Percentiles rank a stretch among this genome's conserved stretches.
Conservation (phyloP, 2,797 vertebrate genomes). For the Pangasius larnaudii region DNA sequence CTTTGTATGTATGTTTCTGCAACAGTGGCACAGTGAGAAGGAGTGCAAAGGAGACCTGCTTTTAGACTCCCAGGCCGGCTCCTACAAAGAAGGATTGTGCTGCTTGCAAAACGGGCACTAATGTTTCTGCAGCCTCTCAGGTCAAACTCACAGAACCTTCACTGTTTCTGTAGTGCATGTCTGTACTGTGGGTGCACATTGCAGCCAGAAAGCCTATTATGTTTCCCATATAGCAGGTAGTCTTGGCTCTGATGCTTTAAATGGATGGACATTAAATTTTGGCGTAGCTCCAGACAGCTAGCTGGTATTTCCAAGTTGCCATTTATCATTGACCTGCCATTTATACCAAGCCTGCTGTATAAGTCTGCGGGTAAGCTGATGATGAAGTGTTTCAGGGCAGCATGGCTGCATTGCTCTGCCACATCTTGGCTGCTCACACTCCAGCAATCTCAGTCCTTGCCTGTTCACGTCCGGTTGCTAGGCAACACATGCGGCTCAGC, state of each 20-base stretch:
- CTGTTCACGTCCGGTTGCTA: constrained; percentile 64
- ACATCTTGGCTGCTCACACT: constrained; percentile 34
- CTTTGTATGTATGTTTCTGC: background rate
- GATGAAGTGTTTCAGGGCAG: constrained; percentile 46
- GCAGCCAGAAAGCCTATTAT: constrained; percentile 37
- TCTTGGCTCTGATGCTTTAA: constrained; percentile 32
- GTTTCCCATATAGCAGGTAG: constrained; percentile 41
- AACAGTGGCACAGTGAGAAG: background rate
- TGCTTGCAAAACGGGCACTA: background rate
- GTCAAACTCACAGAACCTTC: constrained; percentile 29
- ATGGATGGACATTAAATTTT: constrained; percentile 51
- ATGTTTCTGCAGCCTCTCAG: constrained; percentile 35
- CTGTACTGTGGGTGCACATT: constrained; percentile 12
- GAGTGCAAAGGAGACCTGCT: background rate
- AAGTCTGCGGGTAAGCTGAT: constrained; percentile 33
- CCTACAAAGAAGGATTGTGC: constrained; percentile 17
- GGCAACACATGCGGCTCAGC: constrained; percentile 61
- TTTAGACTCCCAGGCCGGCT: background rate
- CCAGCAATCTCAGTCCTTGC: constrained; percentile 52
- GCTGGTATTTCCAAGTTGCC: constrained; percentile 37
- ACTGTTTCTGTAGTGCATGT: constrained; percentile 29
- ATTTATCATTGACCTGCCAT: constrained; percentile 42
- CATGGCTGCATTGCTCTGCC: constrained; percentile 43
- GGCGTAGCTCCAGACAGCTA: constrained; percentile 45
- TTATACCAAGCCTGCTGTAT: constrained; percentile 11